A percentile compares a stretch with the other conserved stretches of the same genome.
Evolutionary conservation across 64 coral and sea anemone genomes (phyloP).

Genomic region (Stichodactyla mertensii): DNA sequence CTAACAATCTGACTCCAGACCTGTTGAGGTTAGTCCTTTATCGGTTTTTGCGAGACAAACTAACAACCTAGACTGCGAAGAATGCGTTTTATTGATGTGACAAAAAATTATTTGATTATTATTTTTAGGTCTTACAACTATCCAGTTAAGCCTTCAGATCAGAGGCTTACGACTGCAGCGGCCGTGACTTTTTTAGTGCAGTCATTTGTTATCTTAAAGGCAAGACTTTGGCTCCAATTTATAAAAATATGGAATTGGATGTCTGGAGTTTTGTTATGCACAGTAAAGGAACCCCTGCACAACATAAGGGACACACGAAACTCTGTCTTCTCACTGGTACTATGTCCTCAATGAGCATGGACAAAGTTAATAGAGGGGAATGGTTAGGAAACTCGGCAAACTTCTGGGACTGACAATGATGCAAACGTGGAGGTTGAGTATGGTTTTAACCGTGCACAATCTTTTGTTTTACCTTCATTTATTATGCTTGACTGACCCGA

Average conservation of each 20-base stretch:
- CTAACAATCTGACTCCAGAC: slow-evolving; percentile 7
- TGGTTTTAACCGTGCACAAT: too few species aligned
- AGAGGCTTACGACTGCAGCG: too few species aligned
- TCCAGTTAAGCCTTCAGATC: too few species aligned
- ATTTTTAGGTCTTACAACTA: too few species aligned
- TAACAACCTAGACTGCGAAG: background rate
- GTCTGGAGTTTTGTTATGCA: slow-evolving; percentile 27
- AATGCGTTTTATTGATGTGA: too few species aligned
- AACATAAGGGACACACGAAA: slow-evolving; percentile 13
- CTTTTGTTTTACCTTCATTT: too few species aligned
- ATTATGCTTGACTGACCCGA: too few species aligned
- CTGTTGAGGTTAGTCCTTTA: slow-evolving; percentile 21
- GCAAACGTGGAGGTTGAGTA: too few species aligned
- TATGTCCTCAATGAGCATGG: background rate
- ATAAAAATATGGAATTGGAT: slow-evolving; percentile 36
- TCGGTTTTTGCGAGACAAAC: background rate
- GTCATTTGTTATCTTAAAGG: slow-evolving; percentile 8
- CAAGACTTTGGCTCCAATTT: slow-evolving; percentile 30
- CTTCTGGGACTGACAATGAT: too few species aligned
- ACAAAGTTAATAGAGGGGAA: too few species aligned
- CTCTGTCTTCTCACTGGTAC: background rate
- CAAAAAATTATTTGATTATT: too few species aligned
- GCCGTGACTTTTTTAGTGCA: background rate
- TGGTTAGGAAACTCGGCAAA: too few species aligned
- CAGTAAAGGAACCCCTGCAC: slow-evolving; percentile 21